Conservation (phyloP, 2,888 invertebrate genomes). For the Escarpia spicata region DNA sequence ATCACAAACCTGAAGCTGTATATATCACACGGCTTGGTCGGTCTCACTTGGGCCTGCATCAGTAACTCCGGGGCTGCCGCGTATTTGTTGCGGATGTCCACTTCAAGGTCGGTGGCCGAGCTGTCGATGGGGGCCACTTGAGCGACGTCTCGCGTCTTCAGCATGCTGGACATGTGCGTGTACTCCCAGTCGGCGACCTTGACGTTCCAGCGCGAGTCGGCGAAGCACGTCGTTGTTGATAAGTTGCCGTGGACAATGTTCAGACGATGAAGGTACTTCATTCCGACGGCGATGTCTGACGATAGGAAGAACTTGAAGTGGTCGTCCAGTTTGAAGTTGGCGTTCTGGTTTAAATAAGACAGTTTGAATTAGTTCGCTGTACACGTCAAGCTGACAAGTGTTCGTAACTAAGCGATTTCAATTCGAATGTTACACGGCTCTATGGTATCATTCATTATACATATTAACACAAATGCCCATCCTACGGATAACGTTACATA, state of each 20-base stretch:
- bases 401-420: too few relatives aligned
- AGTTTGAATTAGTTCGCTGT: too few relatives aligned
- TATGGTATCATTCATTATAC: too few relatives aligned
- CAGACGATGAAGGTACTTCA: constrained; percentile 55
- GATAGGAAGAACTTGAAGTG: constrained; percentile 51
- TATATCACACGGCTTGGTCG: constrained; percentile 48
- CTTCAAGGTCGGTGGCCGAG: neutral
- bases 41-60: constrained; percentile 40
- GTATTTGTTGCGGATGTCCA: neutral
- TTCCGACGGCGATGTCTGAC: constrained; percentile 41
- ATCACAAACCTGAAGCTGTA: constrained; percentile 49
- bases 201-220: constrained; percentile 59
- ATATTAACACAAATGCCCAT: too few relatives aligned
- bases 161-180: constrained; percentile 21
- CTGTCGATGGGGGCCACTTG: neutral
- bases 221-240: constrained; percentile 50
- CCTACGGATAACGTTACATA: too few relatives aligned
- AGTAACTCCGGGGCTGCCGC: constrained; percentile 55
- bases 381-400: too few relatives aligned
- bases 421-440: too few relatives aligned
- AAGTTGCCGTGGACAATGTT: constrained; percentile 59
- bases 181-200: constrained; percentile 59
- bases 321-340: constrained; percentile 49
- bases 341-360: constrained; percentile 38
- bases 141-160: neutral